Evolutionary conservation across 2,113 vertebrate species (phyloP).

Genomic region (Apteryx owenii): DNA sequence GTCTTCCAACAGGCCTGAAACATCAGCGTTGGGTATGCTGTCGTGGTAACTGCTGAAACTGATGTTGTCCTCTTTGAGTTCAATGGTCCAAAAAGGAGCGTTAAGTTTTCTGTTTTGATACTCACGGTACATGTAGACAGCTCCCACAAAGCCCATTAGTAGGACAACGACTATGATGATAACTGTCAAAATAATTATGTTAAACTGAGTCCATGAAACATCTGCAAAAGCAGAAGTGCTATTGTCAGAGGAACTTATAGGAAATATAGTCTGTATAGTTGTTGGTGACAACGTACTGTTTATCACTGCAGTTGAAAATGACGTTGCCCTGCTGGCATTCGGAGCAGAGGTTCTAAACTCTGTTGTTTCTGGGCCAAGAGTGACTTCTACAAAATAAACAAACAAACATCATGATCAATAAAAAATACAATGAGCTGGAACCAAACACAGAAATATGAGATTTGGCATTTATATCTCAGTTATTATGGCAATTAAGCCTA

Average conservation of each 20-base stretch:
- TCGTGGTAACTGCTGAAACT: conserved; percentile 99
- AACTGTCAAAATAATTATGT: conserved; percentile 94
- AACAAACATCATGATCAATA: conserved; percentile 25
- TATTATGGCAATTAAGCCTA: neutral
- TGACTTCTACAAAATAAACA: conserved; percentile 76
- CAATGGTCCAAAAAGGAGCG: conserved; percentile 99
- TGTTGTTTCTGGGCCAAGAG: conserved; percentile 59
- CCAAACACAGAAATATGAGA: neutral
- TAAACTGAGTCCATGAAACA: conserved; percentile 98
- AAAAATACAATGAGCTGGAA: conserved; percentile 9
- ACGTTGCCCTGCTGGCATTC: conserved; percentile 65
- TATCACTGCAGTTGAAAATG: conserved; percentile 65
- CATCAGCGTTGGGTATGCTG: conserved; percentile 96
- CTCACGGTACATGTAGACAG: conserved; percentile 95
- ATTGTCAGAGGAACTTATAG: conserved; percentile 86
- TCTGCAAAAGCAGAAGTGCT: conserved; percentile 87
- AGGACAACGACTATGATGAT: conserved; percentile 94
- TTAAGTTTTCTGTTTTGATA: conserved; percentile 98
- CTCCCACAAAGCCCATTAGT: conserved; percentile 94
- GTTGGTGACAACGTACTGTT: conserved; percentile 75
- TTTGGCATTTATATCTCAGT: neutral
- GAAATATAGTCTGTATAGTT: conserved; percentile 80
- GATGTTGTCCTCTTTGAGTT: conserved; percentile 99
- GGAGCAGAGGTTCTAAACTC: conserved; percentile 73
- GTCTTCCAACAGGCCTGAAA: conserved; percentile 93